Evolutionary conservation across 2,113 vertebrate genomes (phyloP).

Genomic region (Prionailurus bengalensis): DNA sequence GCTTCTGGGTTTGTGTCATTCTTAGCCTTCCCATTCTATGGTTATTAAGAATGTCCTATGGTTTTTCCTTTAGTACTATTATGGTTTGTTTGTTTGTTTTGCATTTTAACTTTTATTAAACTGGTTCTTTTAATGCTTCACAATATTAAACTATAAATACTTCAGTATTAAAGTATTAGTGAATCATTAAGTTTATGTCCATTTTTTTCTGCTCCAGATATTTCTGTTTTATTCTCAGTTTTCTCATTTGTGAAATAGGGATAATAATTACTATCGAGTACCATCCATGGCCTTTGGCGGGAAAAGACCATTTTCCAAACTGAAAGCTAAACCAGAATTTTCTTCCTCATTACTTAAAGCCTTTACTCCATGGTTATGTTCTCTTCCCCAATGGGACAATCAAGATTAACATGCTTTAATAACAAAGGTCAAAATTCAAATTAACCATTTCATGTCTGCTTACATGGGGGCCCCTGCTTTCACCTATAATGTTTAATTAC

Average conservation of each 20-base stretch:
- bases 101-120: slow-evolving; percentile 8
- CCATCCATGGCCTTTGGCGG: neutral
- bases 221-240: slow-evolving; percentile 30
- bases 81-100: neutral
- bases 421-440: slow-evolving; percentile 32
- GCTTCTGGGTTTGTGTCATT: neutral
- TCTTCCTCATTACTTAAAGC: neutral
- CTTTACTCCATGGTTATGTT: neutral
- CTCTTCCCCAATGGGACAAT: neutral
- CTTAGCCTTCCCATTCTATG: neutral
- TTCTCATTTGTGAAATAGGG: neutral
- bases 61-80: neutral
- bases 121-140: neutral
- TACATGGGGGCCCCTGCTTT: neutral
- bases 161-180: neutral
- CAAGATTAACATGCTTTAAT: slow-evolving; percentile 7
- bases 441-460: neutral
- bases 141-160: neutral
- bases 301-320: neutral
- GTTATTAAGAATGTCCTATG: neutral
- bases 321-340: neutral
- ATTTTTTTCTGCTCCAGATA: slow-evolving; percentile 30
- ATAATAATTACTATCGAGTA: neutral
- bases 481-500: neutral
- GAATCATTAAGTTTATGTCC: neutral